Conservation (phyloP, 2,888 invertebrate species). For the Eucera pruinosa region DNA sequence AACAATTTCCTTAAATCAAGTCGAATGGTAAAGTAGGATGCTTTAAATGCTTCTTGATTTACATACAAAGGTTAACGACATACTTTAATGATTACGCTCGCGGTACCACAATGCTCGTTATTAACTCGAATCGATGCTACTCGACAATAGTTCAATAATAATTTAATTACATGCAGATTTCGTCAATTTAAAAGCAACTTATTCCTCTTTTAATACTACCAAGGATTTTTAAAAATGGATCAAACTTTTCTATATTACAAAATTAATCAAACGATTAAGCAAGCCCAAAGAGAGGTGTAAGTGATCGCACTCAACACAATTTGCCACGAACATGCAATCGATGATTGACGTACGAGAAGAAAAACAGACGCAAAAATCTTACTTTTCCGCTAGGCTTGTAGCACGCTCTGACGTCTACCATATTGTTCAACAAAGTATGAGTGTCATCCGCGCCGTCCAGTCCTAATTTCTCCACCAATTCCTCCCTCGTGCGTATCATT, state of each 20-base stretch:
- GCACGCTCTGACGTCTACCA: conserved; percentile 83
- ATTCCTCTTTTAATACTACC: too few species aligned
- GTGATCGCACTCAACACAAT: background rate
- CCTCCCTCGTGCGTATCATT: conserved; percentile 69
- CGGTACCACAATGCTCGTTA: conserved; percentile 2
- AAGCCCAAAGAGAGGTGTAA: background rate
- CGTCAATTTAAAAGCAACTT: too few species aligned
- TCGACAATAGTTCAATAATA: too few species aligned
- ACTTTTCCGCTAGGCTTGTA: conserved; percentile 84
- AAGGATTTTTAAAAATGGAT: too few species aligned
- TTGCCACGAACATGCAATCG: background rate
- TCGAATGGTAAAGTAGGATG: conserved; percentile 38
- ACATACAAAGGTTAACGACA: conserved; percentile 43
- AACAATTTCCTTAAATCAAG: conserved; percentile 56
- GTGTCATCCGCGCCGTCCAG: conserved; percentile 77
- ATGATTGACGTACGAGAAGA: background rate
- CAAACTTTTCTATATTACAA: too few species aligned
- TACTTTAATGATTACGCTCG: conserved; percentile 16
- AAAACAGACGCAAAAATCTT: conserved; percentile 61
- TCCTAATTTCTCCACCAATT: conserved; percentile 76
- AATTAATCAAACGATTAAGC: conserved; percentile 1
- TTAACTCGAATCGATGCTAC: background rate
- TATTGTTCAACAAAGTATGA: conserved; percentile 81
- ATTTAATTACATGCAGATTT: too few species aligned
- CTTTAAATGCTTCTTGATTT: conserved; percentile 53